A percentile compares a stretch with the other conserved stretches of the same genome.
Evolutionary conservation across 2,888 invertebrate species (phyloP).

Genomic region (Pandemis cinnamomeana): DNA sequence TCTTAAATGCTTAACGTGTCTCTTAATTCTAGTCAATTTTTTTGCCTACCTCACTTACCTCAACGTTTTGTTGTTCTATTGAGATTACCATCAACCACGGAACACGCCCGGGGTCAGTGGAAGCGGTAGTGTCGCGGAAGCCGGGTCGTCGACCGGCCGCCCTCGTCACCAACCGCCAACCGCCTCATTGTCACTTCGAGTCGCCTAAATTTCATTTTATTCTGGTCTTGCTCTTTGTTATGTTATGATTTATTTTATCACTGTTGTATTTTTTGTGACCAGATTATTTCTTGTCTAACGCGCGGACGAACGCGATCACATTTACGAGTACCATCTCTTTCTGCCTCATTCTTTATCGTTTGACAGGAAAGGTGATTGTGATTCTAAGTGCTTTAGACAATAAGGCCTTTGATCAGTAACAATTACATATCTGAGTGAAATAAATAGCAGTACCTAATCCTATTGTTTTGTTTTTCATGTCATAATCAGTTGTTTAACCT

Average conservation of each 20-base stretch:
- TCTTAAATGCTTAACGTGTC: too few relatives aligned
- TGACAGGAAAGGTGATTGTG: too few relatives aligned
- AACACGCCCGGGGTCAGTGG: constrained; percentile 54
- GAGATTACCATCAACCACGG: constrained; percentile 46
- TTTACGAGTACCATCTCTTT: too few relatives aligned
- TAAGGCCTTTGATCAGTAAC: too few relatives aligned
- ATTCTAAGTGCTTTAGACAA: too few relatives aligned
- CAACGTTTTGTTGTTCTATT: background rate
- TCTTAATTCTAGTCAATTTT: too few relatives aligned
- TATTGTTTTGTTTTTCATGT: background rate
- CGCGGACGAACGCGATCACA: too few relatives aligned
- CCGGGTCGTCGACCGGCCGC: constrained; percentile 49
- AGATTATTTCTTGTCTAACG: too few relatives aligned
- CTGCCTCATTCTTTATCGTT: too few relatives aligned
- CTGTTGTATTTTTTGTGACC: background rate
- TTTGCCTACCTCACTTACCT: too few relatives aligned
- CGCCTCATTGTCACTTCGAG: constrained; percentile 10
- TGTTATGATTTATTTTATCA: background rate
- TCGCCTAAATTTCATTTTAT: constrained; percentile 26
- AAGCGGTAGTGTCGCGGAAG: constrained; percentile 56
- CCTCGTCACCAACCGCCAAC: constrained; percentile 19
- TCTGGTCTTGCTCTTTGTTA: background rate
- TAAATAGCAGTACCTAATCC: background rate
- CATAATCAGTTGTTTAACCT: background rate
- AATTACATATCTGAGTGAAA: too few relatives aligned